These are phyloP conservation scores for Diarsia mendica DNA, from an alignment of 2,888 invertebrate species.

Conservation along the genomic window DNA sequence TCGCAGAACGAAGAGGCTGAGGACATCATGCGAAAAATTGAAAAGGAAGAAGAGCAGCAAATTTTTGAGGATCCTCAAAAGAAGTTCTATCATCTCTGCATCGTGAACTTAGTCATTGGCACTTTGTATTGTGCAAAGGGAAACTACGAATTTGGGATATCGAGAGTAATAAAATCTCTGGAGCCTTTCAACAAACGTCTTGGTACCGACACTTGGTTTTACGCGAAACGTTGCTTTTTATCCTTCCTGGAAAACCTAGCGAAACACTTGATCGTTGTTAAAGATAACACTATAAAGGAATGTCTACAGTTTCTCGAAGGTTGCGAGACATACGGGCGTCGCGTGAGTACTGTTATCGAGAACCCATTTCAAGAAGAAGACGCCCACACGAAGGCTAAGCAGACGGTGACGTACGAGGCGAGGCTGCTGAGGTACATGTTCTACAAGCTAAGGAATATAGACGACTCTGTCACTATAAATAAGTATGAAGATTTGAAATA, in stretches of 20 bases:
- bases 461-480: constrained; percentile 88
- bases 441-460: constrained; percentile 91
- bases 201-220: constrained; percentile 99
- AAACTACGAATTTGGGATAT: constrained; percentile 99
- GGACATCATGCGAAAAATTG: constrained; percentile 99
- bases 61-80: constrained; percentile 97
- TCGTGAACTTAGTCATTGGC: constrained; percentile 99
- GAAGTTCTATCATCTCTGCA: constrained; percentile 98
- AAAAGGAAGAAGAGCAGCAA: constrained; percentile 98
- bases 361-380: constrained; percentile 94
- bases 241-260: constrained; percentile 97
- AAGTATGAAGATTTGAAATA: constrained; percentile 89
- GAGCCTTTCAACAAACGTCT: constrained; percentile 98
- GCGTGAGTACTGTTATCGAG: constrained; percentile 95
- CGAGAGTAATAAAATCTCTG: constrained; percentile 98
- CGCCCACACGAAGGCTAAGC: constrained; percentile 93
- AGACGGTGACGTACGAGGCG: constrained; percentile 97
- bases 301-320: constrained; percentile 97
- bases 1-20: constrained; percentile 99
- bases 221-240: constrained; percentile 98
- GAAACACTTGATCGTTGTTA: constrained; percentile 96
- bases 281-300: constrained; percentile 96
- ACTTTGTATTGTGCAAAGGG: constrained; percentile 99
- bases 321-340: constrained; percentile 96
- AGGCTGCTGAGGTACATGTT: constrained; percentile 95